phyloP scores from a whole-genome alignment of 2,113 vertebrate species.

The Chunga burmeisteri region DNA sequence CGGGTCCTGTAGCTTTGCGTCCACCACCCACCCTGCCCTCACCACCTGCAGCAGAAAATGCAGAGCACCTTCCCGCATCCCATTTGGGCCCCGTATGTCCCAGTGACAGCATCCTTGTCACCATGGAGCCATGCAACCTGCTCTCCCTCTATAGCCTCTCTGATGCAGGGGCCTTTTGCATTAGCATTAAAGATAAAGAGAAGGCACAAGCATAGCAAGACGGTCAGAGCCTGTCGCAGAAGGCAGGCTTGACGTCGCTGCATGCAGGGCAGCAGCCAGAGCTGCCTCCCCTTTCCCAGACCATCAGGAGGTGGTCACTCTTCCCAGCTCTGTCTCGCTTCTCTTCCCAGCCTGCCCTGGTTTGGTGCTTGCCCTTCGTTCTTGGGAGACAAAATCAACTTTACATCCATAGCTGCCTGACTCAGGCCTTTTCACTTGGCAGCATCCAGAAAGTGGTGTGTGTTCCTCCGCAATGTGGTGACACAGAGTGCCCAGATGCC shows the following conservation, averaged over 20 bases:
- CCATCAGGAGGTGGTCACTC: neutral
- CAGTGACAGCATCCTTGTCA: neutral
- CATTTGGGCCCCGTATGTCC: rapidly evolving
- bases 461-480: neutral
- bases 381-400: neutral
- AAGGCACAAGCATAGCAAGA: neutral
- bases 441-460: neutral
- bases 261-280: neutral
- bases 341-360: neutral
- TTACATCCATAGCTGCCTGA: neutral
- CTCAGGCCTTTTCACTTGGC: neutral
- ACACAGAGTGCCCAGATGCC: neutral
- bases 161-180: rapidly evolving
- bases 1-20: neutral
- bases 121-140: rapidly evolving
- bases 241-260: neutral
- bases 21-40: neutral
- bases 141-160: neutral
- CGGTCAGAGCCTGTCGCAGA: rapidly evolving
- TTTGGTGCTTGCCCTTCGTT: neutral
- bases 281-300: neutral
- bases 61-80: neutral
- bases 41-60: neutral
- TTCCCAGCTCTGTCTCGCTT: neutral
- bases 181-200: neutral